Evolutionary conservation across 2,113 vertebrate genomes (phyloP).

Genomic region (Leucoraja erinaceus): DNA sequence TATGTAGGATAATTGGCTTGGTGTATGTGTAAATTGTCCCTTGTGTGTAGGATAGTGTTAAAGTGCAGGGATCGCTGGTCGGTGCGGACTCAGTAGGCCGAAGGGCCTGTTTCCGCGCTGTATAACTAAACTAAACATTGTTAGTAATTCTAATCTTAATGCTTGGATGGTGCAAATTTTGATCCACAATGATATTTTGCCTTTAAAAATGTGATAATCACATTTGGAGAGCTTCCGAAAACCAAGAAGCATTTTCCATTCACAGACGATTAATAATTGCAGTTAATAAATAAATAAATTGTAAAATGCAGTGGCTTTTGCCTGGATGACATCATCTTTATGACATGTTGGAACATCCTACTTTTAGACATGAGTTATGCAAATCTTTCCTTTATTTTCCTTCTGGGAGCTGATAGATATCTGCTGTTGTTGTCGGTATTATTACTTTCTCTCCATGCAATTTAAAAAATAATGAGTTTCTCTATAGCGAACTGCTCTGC

Average conservation of each 20-base stretch:
- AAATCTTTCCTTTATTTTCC: neutral
- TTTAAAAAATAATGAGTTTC: neutral
- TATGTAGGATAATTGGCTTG: no score
- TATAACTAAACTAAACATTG: no score
- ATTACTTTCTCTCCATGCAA: neutral
- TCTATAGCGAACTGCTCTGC: neutral
- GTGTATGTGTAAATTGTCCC: no score
- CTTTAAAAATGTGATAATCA: neutral
- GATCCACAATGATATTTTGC: neutral
- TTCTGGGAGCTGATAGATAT: neutral
- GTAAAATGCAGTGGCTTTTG: neutral
- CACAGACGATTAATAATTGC: neutral
- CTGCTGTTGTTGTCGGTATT: neutral
- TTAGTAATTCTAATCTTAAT: neutral
- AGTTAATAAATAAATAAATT: no score
- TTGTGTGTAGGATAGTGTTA: no score
- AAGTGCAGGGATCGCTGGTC: no score
- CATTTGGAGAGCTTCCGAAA: neutral
- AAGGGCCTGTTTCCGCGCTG: no score
- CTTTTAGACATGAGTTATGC: neutral
- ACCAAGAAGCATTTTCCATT: neutral
- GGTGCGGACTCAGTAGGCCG: no score
- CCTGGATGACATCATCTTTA: neutral
- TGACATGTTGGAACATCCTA: neutral
- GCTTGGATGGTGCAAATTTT: neutral